Conservation (phyloP, 2,888 invertebrate species). For the Drosophila pegasa region DNA sequence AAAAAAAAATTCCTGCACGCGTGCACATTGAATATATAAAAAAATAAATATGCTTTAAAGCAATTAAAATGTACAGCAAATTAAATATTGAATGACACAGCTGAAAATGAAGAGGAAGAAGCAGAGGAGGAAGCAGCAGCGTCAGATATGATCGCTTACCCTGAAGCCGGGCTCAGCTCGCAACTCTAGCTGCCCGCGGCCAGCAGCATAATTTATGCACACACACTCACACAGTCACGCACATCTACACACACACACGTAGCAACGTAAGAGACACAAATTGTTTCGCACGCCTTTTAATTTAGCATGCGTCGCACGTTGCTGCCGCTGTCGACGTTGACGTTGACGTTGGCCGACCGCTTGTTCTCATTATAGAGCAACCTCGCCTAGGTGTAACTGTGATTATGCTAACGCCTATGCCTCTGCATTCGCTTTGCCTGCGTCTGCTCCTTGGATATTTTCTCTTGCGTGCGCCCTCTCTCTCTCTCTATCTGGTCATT, state of each 20-base stretch:
- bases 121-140: conserved; percentile 9
- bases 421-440: neutral
- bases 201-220: conserved; percentile 60
- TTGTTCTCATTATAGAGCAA: conserved; percentile 65
- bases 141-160: conserved; percentile 30
- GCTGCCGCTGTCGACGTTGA: conserved; percentile 31
- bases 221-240: conserved; percentile 1
- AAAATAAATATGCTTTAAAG: conserved; percentile 37
- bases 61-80: conserved; percentile 72
- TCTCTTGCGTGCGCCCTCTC: neutral
- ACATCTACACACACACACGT: conserved; percentile 1
- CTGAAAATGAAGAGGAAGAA: conserved; percentile 19
- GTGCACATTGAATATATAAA: conserved; percentile 36
- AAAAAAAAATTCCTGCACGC: conserved; percentile 71
- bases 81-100: conserved; percentile 74
- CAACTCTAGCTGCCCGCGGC: conserved; percentile 18
- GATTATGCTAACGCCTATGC: neutral
- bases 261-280: conserved; percentile 23
- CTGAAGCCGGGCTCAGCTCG: conserved; percentile 26
- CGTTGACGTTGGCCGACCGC: conserved; percentile 30
- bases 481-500: neutral
- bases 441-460: conserved; percentile 15
- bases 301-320: conserved; percentile 72
- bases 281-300: conserved; percentile 77
- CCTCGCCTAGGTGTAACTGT: conserved; percentile 54